Base-by-base conservation (phyloP, 2,888 invertebrate genomes). In the Polydesmus complanatus region DNA sequence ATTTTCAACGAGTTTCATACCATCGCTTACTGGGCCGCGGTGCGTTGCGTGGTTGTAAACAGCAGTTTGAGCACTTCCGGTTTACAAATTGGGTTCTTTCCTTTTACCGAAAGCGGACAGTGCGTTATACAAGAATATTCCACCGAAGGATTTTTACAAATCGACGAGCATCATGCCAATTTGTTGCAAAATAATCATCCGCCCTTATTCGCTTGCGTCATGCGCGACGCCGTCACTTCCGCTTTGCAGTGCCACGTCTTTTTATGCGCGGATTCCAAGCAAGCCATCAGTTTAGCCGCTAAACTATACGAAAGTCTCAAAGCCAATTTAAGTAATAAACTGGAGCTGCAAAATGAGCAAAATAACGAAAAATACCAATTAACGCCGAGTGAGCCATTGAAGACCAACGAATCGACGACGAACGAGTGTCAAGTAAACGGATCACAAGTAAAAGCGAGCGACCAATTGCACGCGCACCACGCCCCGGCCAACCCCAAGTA, bases 21-120 rank as follows among this genome's bases (percentile, higher is more conserved):
- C 54, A 92, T 92, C 73, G 91, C 91, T 1, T 91, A 92, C 1
- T 92, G 92, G 92, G 91, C 91, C 21, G 90, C 91, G 0, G 59
- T 59, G 2, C 27, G 51, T 18, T 59, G 59, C 18, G 54, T 59
- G 22, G 54, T 59, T 21, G 21, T 22, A 2, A 22, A 18, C 18
- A 23, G 51, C 27, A 58, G 37, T 14, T 5, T 5, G 3, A 26
- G 51, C 22, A 49, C 37, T 14, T 25, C 21, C 51, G 58, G 50
- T 25, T 21, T 58, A 86, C 71, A 84, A 86, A 73, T 80, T 82
- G 67, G 78, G 81, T 62, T 73, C 86, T 63, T 87, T 86, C 70
- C 77, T 77, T 71, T 73, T 72, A 57, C 71, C 82, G 68, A 78
- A 79, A 65, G 70, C 77, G 47, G 70, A 73, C 62, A 66, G 79